These are phyloP conservation scores for Caenorhabditis doughertyi DNA, from an alignment of 2,888 invertebrate species.

Conservation along the genomic window DNA sequence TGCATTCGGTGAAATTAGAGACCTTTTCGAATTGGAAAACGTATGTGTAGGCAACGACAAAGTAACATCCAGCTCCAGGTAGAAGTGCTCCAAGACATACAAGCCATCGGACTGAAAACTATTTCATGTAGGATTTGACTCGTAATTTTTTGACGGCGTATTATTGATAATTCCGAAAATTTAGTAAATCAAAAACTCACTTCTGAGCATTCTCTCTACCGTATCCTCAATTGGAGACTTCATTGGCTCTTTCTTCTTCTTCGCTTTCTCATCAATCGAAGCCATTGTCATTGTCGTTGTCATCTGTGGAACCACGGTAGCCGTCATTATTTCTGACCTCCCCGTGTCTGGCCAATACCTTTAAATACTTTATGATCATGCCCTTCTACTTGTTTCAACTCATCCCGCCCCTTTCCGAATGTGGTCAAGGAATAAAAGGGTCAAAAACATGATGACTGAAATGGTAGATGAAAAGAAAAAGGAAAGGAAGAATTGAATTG, in stretches of 20 bases:
- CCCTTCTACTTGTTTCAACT: conserved; percentile 32
- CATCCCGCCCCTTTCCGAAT: conserved; percentile 13
- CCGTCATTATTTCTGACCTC: conserved; percentile 45
- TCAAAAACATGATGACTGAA: conserved; percentile 32
- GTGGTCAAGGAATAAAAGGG: conserved; percentile 50
- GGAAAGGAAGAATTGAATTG: conserved; percentile 4
- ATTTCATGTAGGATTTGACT: too few relatives aligned
- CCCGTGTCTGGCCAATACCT: conserved; percentile 41
- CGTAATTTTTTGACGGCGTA: too few relatives aligned
- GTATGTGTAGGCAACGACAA: conserved; percentile 79
- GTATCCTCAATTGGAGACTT: conserved; percentile 65
- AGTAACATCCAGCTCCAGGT: conserved; percentile 81
- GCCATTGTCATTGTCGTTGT: conserved; percentile 37
- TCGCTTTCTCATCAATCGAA: conserved; percentile 13
- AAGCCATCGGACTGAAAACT: conserved; percentile 70
- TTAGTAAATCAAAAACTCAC: conserved; percentile 29
- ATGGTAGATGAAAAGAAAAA: conserved; percentile 5
- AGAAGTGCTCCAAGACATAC: conserved; percentile 77
- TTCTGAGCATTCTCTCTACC: conserved; percentile 60
- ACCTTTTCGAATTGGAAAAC: conserved; percentile 80
- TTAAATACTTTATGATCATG: conserved; percentile 52
- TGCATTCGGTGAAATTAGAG: conserved; percentile 76
- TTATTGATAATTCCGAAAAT: background rate
- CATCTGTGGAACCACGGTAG: conserved; percentile 23
- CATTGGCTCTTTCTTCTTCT: conserved; percentile 56